Percentiles rank a stretch among this genome's conserved stretches.
These are phyloP conservation scores for Teleiodes luculella DNA, from an alignment of 2,888 invertebrate genomes.

Conservation along the genomic window DNA sequence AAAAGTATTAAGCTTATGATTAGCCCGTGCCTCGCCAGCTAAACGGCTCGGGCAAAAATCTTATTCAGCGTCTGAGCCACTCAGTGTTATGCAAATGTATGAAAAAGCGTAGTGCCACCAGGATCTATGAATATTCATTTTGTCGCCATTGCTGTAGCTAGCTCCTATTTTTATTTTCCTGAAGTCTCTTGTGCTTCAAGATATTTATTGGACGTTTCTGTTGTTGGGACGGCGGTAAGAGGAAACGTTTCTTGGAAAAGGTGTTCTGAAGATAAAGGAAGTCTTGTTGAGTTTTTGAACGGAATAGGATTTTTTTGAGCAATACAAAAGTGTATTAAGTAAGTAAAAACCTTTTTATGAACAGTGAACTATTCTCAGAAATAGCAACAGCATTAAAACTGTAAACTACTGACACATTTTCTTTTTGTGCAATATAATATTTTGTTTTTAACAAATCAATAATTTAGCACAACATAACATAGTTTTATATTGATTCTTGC, in stretches of 20 bases:
- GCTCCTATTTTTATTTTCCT: slow-evolving; percentile 2
- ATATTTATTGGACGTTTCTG: slow-evolving; percentile 3
- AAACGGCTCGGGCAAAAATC: not conserved
- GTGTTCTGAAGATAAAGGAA: too few relatives aligned
- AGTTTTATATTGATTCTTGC: too few relatives aligned
- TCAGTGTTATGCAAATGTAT: slow-evolving; percentile 34
- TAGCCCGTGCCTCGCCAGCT: not conserved
- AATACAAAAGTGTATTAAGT: too few relatives aligned
- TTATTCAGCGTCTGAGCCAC: slow-evolving; percentile 23
- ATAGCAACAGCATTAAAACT: too few relatives aligned
- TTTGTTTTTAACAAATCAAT: too few relatives aligned
- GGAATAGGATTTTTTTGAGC: too few relatives aligned
- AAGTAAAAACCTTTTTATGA: too few relatives aligned
- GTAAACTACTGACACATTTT: too few relatives aligned
- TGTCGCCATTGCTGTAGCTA: slow-evolving; percentile 22
- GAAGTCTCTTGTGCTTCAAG: not conserved
- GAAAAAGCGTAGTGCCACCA: slow-evolving; percentile 30
- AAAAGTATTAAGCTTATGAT: not conserved
- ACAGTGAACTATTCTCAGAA: too few relatives aligned
- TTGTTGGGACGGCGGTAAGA: not conserved
- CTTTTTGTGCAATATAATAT: too few relatives aligned
- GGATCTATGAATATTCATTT: slow-evolving; percentile 33
- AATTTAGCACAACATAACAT: too few relatives aligned
- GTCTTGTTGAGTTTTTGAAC: too few relatives aligned
- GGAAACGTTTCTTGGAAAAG: not conserved